phyloP scores from a whole-genome alignment of 2,113 vertebrate species.

The Dryoscopus gambensis region DNA sequence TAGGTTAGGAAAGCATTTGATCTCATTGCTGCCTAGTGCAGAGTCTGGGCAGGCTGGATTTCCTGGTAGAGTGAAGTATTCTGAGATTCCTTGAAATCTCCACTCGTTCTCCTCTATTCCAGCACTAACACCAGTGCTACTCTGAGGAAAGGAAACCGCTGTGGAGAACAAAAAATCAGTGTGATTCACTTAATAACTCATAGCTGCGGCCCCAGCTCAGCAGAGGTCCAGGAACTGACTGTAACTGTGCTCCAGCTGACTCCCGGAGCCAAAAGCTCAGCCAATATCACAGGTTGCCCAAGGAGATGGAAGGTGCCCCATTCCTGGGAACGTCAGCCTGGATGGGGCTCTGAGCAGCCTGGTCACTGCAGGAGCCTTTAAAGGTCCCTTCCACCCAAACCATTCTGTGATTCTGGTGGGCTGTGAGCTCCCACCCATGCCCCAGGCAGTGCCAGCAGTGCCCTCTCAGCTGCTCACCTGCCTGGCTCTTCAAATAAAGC shows the following conservation, averaged over 20 bases:
- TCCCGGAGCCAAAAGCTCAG: background rate
- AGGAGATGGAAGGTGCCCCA: background rate
- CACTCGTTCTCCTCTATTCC: background rate
- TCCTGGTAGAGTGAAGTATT: background rate
- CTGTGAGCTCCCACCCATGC: background rate
- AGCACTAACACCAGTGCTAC: background rate
- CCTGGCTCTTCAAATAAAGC: background rate
- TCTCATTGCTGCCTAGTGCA: background rate
- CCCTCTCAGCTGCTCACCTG: background rate
- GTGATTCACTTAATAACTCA: background rate
- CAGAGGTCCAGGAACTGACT: background rate
- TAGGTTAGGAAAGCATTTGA: slow-evolving; percentile 47
- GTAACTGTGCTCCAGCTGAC: background rate
- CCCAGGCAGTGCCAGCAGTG: background rate
- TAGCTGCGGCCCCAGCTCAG: background rate
- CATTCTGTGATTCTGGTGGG: background rate
- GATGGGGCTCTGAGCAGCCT: background rate
- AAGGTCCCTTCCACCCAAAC: background rate
- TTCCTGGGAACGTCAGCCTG: background rate
- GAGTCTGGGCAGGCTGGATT: background rate
- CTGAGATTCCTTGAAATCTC: background rate
- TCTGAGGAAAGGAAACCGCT: background rate
- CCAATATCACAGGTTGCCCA: background rate
- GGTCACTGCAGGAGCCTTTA: background rate
- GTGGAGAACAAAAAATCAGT: background rate